These are phyloP conservation scores for Ligdia adustata DNA, from an alignment of 2,888 invertebrate species.

Conservation along the genomic window DNA sequence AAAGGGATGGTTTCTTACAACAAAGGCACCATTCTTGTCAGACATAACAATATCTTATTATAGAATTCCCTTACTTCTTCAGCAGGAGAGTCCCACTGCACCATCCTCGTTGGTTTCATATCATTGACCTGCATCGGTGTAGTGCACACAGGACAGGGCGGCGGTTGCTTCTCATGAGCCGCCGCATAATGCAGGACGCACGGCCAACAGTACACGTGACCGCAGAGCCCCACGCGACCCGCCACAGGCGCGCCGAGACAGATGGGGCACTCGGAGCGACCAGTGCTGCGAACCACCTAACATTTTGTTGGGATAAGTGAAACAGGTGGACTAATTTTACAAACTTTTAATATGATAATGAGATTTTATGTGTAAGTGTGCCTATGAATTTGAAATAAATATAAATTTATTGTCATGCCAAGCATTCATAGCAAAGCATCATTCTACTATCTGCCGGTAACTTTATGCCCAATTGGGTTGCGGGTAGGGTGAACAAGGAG, in stretches of 20 bases:
- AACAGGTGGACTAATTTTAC: too few species aligned
- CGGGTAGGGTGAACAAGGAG: too few species aligned
- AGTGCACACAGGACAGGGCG: constrained; percentile 95
- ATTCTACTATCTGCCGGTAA: too few species aligned
- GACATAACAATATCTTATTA: neutral
- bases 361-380: too few species aligned
- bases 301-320: too few species aligned
- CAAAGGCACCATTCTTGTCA: neutral
- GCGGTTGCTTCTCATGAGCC: constrained; percentile 91
- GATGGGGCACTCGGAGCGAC: constrained; percentile 90
- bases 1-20: too few species aligned
- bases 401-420: too few species aligned
- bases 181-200: constrained; percentile 96
- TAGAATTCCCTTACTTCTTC: constrained; percentile 59
- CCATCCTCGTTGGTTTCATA: constrained; percentile 87
- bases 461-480: too few species aligned
- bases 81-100: constrained; percentile 67
- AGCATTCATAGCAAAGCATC: too few species aligned
- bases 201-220: constrained; percentile 98
- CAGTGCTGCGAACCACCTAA: constrained; percentile 72
- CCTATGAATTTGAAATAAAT: too few species aligned
- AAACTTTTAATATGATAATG: too few species aligned
- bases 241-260: constrained; percentile 94
- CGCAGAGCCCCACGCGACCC: constrained; percentile 96
- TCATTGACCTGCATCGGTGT: constrained; percentile 91